Base-by-base conservation (phyloP, 2,797 vertebrate genomes). In the Pseudochromis fuscus region DNA sequence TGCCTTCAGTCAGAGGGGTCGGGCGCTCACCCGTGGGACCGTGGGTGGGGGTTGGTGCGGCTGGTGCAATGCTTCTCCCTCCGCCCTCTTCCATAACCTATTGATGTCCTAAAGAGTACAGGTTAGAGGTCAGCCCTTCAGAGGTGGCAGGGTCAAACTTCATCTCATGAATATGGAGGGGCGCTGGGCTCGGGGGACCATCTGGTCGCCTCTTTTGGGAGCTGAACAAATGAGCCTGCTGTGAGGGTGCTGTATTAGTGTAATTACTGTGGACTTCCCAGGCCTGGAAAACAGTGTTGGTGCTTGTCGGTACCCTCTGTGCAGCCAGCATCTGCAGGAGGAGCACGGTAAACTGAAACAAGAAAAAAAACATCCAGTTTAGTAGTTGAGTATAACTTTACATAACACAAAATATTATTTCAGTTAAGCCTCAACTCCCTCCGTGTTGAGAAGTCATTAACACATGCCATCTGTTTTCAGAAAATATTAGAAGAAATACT, bases 151-250 rank as follows among this genome's bases (percentile, higher is more conserved):
- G 91, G 91, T 93, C 91, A 90, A 90, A 86, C 80, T 64, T 67
- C 65, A 79, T 44, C 89, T 92, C 89, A 92, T 92, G 90, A 92
- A 92, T 93, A 92, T 92, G 89, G 84, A 92, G 13, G 57, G 50
- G 38, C 12, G 21, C 45, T 13, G 13, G 48, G 77, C 83, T 80
- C 66, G 46, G 74, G 81, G 85, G 86, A 86, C 91, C 93, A 94
- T 94, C 93, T 94, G 92, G 79, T 84, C 52, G 23, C 15, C 75
- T 84, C 79, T 80, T 66, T 81, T 85, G 84, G 84, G 82, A 67
- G 31, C 73, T n/a, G 69, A 89, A 89, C 90, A 92, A 90, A 91
- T 81, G 84, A 80, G 67, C 71, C 81, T 75, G 84, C 79, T 79
- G 84, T 64, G 84, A 78, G 65, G 81, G 62, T 59, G 69, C 73